Conservation (phyloP, 2,888 invertebrate genomes). For the Cheilosia scutellata region DNA sequence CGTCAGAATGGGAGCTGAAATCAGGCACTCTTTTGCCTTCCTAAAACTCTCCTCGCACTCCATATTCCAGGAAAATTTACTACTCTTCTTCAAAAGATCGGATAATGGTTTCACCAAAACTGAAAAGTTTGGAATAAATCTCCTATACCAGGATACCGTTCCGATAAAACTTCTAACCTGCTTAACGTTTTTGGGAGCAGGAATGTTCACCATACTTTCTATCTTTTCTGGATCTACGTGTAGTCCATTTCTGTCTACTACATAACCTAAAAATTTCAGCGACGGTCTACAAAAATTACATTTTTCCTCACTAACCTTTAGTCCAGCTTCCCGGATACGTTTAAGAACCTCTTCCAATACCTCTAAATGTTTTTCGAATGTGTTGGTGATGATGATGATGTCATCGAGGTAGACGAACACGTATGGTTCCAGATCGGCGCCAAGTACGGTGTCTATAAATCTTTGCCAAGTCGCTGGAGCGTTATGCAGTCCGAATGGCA, state of each 20-base stretch:
- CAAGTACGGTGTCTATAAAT: constrained; percentile 15
- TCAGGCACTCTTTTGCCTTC: neutral
- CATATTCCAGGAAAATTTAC: neutral
- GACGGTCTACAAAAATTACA: neutral
- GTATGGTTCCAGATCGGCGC: constrained; percentile 17
- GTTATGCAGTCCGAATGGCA: constrained; percentile 37
- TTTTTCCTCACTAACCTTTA: neutral
- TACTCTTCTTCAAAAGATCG: neutral
- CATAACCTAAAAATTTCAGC: constrained; percentile 1
- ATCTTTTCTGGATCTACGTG: too few species aligned
- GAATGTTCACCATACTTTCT: neutral
- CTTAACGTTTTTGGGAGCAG: neutral
- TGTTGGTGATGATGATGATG: constrained; percentile 26
- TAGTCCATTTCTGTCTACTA: too few species aligned
- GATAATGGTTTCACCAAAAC: constrained; percentile 8
- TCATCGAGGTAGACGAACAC: constrained; percentile 31
- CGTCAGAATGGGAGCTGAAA: constrained; percentile 25
- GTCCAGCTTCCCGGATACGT: neutral
- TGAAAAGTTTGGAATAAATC: constrained; percentile 15
- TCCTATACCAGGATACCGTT: neutral
- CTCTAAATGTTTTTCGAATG: neutral
- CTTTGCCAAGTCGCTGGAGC: constrained; percentile 26
- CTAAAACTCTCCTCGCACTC: constrained; percentile 4
- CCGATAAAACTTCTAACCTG: neutral
- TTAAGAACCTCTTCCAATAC: too few species aligned